These are phyloP conservation scores for Stegophylla sp. DNA, from an alignment of 2,888 invertebrate genomes.

Conservation along the genomic window DNA sequence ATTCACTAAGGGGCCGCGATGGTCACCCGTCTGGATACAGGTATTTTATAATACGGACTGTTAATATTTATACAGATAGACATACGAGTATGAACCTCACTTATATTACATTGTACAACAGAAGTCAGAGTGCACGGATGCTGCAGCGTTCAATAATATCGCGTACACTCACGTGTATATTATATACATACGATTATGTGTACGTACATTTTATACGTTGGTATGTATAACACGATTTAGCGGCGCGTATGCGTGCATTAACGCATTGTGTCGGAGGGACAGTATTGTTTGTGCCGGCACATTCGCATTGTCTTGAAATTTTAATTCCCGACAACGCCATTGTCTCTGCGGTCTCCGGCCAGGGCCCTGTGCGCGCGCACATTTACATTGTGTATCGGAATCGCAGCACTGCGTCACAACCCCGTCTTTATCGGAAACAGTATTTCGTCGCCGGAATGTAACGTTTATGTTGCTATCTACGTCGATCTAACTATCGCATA, in stretches of 20 bases:
- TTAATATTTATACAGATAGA: too few relatives aligned
- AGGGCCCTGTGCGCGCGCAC: neutral
- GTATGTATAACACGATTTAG: too few relatives aligned
- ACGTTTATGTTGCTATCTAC: conserved; percentile 41
- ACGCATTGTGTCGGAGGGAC: conserved; percentile 20
- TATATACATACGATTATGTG: too few relatives aligned
- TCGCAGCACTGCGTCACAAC: conserved; percentile 19
- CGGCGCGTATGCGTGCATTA: neutral
- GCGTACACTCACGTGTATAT: too few relatives aligned
- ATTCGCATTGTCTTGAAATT: conserved; percentile 48
- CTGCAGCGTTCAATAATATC: too few relatives aligned
- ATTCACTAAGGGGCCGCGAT: too few relatives aligned
- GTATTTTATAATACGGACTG: too few relatives aligned
- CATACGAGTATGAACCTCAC: too few relatives aligned
- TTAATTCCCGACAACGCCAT: conserved; percentile 36
- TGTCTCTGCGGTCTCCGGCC: conserved; percentile 1
- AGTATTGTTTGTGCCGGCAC: conserved; percentile 17
- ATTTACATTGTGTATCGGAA: conserved; percentile 12
- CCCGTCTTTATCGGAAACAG: conserved; percentile 23
- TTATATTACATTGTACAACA: too few relatives aligned
- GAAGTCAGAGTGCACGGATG: too few relatives aligned
- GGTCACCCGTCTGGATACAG: too few relatives aligned
- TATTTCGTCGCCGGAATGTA: conserved; percentile 46
- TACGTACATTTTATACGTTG: too few relatives aligned
- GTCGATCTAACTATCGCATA: conserved; percentile 18